These are phyloP conservation scores for Lobophora halterata DNA, from an alignment of 2,888 invertebrate species.

Conservation along the genomic window DNA sequence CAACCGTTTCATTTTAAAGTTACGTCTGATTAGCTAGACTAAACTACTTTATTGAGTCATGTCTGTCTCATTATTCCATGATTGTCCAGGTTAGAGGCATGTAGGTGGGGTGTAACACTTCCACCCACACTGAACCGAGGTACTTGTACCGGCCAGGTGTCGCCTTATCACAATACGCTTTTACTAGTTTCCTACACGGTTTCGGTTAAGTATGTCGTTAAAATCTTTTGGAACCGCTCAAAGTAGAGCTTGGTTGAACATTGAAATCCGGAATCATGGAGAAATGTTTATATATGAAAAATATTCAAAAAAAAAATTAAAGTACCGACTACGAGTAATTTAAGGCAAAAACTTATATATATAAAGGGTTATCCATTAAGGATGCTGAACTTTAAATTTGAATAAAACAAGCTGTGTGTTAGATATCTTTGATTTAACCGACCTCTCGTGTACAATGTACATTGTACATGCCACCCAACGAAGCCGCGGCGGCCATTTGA, in stretches of 20 bases:
- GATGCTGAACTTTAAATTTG: no score
- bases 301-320: no score
- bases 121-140: conserved; percentile 71
- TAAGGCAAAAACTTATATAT: no score
- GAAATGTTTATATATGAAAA: no score
- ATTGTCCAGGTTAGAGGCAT: conserved; percentile 33
- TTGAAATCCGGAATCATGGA: conserved; percentile 5
- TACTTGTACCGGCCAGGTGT: conserved; percentile 41
- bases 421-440: no score
- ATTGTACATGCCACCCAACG: no score
- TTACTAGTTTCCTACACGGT: conserved; percentile 22
- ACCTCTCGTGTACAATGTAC: no score
- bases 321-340: no score
- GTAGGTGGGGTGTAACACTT: conserved; percentile 56
- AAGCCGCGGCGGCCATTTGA: no score
- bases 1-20: conserved; percentile 6
- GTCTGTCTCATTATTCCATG: conserved; percentile 50
- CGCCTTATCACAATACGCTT: conserved; percentile 20
- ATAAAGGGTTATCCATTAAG: no score
- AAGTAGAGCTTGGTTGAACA: conserved; percentile 4
- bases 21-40: no score
- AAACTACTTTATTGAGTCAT: conserved; percentile 41
- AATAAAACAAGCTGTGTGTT: no score
- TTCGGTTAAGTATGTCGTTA: conserved; percentile 20
- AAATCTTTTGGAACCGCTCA: conserved; percentile 12